phyloP scores from a whole-genome alignment of 2,888 invertebrate genomes.

The Zygaena filipendulae region DNA sequence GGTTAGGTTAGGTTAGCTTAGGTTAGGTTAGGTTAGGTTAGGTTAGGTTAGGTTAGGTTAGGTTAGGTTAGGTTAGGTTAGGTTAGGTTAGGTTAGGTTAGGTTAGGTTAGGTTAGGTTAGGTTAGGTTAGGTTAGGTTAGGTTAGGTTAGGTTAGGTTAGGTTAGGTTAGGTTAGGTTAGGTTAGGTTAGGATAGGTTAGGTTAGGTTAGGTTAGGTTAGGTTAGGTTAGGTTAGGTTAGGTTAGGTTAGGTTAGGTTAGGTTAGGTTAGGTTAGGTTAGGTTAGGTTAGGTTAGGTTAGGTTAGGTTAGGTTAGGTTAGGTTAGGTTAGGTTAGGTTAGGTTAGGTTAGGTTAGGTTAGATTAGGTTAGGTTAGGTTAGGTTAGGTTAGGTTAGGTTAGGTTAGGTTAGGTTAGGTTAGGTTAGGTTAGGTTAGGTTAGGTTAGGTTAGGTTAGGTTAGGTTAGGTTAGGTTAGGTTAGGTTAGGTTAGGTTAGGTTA shows the following conservation, averaged over 20 bases:
- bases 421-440: constrained; percentile 12
- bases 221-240: constrained; percentile 20
- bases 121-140: constrained; percentile 15
- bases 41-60: constrained; percentile 15
- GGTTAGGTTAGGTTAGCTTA: constrained; percentile 15
- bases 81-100: constrained; percentile 15
- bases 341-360: constrained; percentile 18
- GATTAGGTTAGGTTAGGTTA: constrained; percentile 19
- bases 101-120: constrained; percentile 12
- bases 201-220: constrained; percentile 20
- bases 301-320: constrained; percentile 19
- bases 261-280: constrained; percentile 13
- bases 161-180: constrained; percentile 17
- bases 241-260: constrained; percentile 19
- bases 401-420: constrained; percentile 12
- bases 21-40: constrained; percentile 16
- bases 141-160: constrained; percentile 14
- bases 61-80: constrained; percentile 16
- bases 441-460: constrained; percentile 11
- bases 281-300: constrained; percentile 14
- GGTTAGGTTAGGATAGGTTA: constrained; percentile 19
- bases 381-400: constrained; percentile 18
- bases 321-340: constrained; percentile 19
- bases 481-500: constrained; percentile 11
- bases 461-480: constrained; percentile 12